Base-by-base conservation (phyloP, 1,140 invertebrate genomes). In the Drosophila pruinosa region DNA sequence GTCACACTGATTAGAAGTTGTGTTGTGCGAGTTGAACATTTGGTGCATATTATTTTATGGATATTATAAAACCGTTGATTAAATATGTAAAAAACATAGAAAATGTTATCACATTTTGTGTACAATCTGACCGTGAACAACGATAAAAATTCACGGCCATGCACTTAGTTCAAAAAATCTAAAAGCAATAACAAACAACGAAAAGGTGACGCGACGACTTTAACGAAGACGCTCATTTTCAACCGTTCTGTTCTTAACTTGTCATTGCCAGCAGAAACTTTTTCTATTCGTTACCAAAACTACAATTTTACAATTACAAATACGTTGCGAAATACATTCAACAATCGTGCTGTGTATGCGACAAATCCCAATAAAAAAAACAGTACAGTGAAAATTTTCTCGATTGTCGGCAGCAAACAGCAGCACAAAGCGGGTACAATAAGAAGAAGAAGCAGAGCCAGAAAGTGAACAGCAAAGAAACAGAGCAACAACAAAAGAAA, bases 351-450 rank as follows among this genome's bases (percentile, higher is more conserved):
- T 59, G 28, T 56, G 58, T 57, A 24, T 58, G 62, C 24, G 38
- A 76, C 56, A 78, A 59, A 58, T 61, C 34, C 39, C 14, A 73
- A 45, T 38, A 15, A 59, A 59, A 58, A 68, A 67, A 85, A 82
- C 78, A 70, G 82, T 85, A 85, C 82, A 85, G 81, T 88, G 82
- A 85, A 86, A 80, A 85, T 74, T 77, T 69, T 80, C 67, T 86
- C 73, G 82, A 67, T 85, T 86, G 79, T 85, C 78, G 80, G 78
- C 80, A 71, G 79, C 58, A 79, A 57, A 72, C 77, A 80, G 77
- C 81, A 75, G 79, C 78, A 72, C 54, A 80, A 86, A 76, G 68
- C 75, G 82, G 82, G 71, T 64, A 61, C 71, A 80, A 68, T 24
- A 82, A 81, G 68, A 78, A 65, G 41, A 82, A 80, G 54, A 64